Evolutionary conservation across 2,113 vertebrate genomes (phyloP), one percentile per base, ranked within the genome.

Genomic region (Benitochromis conjunctus): DNA sequence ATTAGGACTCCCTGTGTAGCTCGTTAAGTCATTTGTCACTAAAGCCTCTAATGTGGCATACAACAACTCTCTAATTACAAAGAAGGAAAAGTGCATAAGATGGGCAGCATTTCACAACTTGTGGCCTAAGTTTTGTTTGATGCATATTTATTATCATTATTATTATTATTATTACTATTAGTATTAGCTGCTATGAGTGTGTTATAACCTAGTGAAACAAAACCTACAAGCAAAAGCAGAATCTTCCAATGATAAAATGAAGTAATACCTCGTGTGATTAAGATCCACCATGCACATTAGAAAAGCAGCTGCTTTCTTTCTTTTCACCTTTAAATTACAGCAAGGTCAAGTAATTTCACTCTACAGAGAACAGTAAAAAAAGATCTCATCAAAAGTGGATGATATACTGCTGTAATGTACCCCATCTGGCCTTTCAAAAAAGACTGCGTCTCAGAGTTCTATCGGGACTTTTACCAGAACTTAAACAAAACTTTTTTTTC

Each of bases 11-110:
- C 94, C 89, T 55, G 91, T 93, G 92, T 85, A 89, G 92, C 95
- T 94, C 90, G 80, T 96, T 95, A 94, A 94, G 88, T 93, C 94
- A 94, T 95, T 96, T 95, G 92, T 96, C 94, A 96, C 92, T 81
- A 51, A 92, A 91, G 92, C 81, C 82, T 89, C 91, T 93, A 94
- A 96, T 91, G 86, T 91, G 86, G 90, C 89, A 77, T 88, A 92
- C 89, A 95, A 93, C 95, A 95, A 94, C 91, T 94, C 80, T 87
- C 91, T 95, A 94, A 95, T 96, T 94, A 94, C 85, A 87, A 86
- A 46, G 58, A 93, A 85, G 85, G 85, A 86, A 94, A 92, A 90
- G 57, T 83, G 76, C 48, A 74, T 88, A 86, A 69, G 56, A 82
- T 85, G 81, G 81, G 74, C 66, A 83, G 29, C 54, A 76, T 85